A percentile compares a stretch with the other conserved stretches of the same genome.
Conservation (phyloP, 2,888 invertebrate species). For the Nomada ferruginata region DNA sequence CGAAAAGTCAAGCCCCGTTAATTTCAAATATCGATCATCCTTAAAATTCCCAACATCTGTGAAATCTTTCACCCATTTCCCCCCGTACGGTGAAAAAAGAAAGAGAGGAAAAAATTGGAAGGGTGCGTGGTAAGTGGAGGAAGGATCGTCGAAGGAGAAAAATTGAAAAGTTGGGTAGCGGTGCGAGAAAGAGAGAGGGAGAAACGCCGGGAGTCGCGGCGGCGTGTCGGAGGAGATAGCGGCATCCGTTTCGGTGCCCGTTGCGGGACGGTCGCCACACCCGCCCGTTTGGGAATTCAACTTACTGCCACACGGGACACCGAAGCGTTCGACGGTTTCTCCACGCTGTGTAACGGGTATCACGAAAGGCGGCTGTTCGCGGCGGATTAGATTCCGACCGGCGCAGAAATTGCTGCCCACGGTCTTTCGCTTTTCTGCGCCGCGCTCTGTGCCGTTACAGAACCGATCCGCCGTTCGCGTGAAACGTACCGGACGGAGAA, state of each 20-base stretch:
- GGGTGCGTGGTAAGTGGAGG: not conserved
- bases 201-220: constrained; percentile 45
- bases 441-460: constrained; percentile 36
- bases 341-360: constrained; percentile 70
- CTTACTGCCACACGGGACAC: constrained; percentile 76
- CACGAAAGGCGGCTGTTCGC: constrained; percentile 70
- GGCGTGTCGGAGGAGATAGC: constrained; percentile 66
- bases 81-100: no score
- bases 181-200: constrained; percentile 14
- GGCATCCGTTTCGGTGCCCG: constrained; percentile 81
- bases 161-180: constrained; percentile 32
- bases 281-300: constrained; percentile 85
- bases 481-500: constrained; percentile 24
- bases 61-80: no score
- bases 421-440: constrained; percentile 41
- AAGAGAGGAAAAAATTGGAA: not conserved
- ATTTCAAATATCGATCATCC: no score
- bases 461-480: constrained; percentile 31
- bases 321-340: constrained; percentile 69
- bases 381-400: constrained; percentile 68
- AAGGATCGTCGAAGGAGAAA: constrained; percentile 4
- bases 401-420: constrained; percentile 62
- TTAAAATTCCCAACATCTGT: no score
- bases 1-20: no score
- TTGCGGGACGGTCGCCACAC: constrained; percentile 84